Percentiles rank a stretch among this genome's conserved stretches.
phyloP scores from a whole-genome alignment of 2,888 invertebrate genomes.

The Oxyteleia sp. region DNA sequence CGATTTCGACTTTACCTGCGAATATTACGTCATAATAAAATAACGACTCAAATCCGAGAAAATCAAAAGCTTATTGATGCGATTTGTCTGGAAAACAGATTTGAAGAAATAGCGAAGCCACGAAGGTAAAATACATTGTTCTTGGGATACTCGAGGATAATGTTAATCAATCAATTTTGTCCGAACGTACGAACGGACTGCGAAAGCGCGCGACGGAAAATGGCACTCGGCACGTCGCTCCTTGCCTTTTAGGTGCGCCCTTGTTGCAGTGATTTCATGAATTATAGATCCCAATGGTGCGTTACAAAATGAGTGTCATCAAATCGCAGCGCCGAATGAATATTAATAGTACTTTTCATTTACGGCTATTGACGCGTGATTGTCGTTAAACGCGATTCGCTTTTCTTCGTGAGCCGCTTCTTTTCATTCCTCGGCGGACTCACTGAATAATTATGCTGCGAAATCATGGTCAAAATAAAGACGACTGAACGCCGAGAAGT shows the following conservation, averaged over 20 bases:
- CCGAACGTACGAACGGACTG: conserved; percentile 17
- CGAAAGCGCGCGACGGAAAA: conserved; percentile 18
- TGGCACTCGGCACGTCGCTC: conserved; percentile 1
- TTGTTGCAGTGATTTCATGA: conserved; percentile 35
- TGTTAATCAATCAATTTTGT: conserved; percentile 51
- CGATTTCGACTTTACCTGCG: neutral
- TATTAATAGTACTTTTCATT: conserved; percentile 52
- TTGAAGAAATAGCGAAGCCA: conserved; percentile 2
- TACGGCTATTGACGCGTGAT: conserved; percentile 45
- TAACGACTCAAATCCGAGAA: conserved; percentile 8
- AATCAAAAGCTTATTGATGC: conserved; percentile 40
- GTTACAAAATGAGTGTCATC: conserved; percentile 32
- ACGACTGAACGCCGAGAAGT: neutral
- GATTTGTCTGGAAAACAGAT: conserved; percentile 17
- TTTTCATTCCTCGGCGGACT: conserved; percentile 3
- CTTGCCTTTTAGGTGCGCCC: conserved; percentile 14
- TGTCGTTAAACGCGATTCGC: conserved; percentile 41
- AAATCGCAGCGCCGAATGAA: conserved; percentile 24
- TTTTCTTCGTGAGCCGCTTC: conserved; percentile 22
- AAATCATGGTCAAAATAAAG: conserved; percentile 43
- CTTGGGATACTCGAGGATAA: conserved; percentile 12
- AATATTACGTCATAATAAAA: conserved; percentile 21
- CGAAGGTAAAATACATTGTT: conserved; percentile 21
- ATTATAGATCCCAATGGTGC: conserved; percentile 36
- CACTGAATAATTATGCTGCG: conserved; percentile 37